Conservation (phyloP, 2,797 vertebrate species). For the Pelodytes ibericus region DNA sequence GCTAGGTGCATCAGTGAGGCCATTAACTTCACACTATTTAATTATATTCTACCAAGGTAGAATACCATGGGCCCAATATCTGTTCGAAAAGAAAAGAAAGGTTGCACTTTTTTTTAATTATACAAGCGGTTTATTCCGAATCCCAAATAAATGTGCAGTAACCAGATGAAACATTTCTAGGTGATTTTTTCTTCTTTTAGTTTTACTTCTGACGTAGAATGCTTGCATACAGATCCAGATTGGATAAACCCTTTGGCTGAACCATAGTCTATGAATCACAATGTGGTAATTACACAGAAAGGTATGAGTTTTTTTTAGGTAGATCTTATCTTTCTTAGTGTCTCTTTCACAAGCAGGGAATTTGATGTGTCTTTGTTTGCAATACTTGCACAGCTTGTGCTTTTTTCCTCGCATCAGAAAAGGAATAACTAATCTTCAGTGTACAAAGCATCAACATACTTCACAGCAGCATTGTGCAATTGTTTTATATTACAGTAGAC, state of each 20-base stretch:
- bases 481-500: too few relatives aligned
- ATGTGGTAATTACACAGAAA: neutral
- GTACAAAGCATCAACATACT: too few relatives aligned
- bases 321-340: too few relatives aligned
- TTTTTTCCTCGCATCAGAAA: too few relatives aligned
- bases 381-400: too few relatives aligned
- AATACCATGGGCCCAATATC: slow-evolving; percentile 57
- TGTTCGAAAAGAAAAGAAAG: slow-evolving; percentile 30
- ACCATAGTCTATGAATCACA: slow-evolving; percentile 13
- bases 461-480: too few relatives aligned
- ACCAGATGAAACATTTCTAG: neutral
- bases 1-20: slow-evolving; percentile 54
- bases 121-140: slow-evolving; percentile 32
- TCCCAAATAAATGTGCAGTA: slow-evolving; percentile 41
- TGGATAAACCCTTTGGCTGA: slow-evolving; percentile 25
- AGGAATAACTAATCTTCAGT: too few relatives aligned
- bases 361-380: too few relatives aligned
- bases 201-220: neutral
- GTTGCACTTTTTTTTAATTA: slow-evolving; percentile 37
- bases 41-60: slow-evolving; percentile 56
- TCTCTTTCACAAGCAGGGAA: too few relatives aligned
- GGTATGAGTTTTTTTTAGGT: too few relatives aligned
- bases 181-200: neutral
- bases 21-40: slow-evolving; percentile 59
- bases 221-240: slow-evolving; percentile 4